These are phyloP conservation scores for Eutrigla gurnardus DNA, from an alignment of 2,797 vertebrate genomes.

Conservation along the genomic window DNA sequence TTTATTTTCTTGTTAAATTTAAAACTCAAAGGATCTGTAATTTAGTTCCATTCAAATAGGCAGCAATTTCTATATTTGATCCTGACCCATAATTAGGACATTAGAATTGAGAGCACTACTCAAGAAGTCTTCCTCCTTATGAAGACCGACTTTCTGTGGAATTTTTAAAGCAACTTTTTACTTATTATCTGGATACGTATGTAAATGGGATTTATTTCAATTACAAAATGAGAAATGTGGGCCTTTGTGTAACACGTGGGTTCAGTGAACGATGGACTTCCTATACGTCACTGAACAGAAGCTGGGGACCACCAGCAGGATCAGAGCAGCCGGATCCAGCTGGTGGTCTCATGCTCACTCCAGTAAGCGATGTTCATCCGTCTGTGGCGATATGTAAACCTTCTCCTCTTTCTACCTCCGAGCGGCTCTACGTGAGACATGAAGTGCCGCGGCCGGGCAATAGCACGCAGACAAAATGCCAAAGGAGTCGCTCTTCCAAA, in stretches of 20 bases:
- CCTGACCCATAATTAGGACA: too few relatives aligned
- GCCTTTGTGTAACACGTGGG: not conserved
- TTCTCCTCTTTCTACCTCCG: conserved; percentile 56
- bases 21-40: too few relatives aligned
- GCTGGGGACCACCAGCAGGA: conserved; percentile 17
- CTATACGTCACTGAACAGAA: not conserved
- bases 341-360: conserved; percentile 55
- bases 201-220: too few relatives aligned
- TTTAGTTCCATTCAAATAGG: too few relatives aligned
- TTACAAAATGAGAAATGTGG: too few relatives aligned
- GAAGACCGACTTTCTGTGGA: too few relatives aligned
- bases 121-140: too few relatives aligned
- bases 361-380: conserved; percentile 79
- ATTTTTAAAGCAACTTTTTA: too few relatives aligned
- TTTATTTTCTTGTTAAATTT: too few relatives aligned
- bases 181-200: too few relatives aligned
- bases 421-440: conserved; percentile 75
- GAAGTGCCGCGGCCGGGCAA: conserved; percentile 66
- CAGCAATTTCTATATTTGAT: too few relatives aligned
- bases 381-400: conserved; percentile 73
- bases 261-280: not conserved
- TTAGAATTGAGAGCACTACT: too few relatives aligned
- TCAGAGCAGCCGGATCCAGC: not conserved
- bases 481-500: conserved; percentile 77
- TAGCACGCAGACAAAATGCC: conserved; percentile 78